Conservation (phyloP, 2,797 vertebrate genomes). For the Prionace glauca region DNA sequence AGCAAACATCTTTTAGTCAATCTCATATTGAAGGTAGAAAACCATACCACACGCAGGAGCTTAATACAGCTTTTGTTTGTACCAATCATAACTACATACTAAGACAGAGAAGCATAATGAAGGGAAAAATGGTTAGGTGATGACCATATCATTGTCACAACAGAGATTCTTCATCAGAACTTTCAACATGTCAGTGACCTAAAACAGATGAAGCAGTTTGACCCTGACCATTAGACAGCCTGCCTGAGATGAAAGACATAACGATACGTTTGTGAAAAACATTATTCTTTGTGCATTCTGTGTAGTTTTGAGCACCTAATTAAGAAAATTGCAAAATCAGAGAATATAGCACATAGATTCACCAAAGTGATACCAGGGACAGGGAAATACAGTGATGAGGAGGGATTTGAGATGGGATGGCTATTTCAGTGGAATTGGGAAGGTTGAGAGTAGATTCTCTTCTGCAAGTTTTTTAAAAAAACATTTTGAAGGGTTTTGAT, state of each 20-base stretch:
- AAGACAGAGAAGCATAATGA: neutral
- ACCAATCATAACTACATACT: neutral
- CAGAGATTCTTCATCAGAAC: neutral
- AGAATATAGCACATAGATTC: neutral
- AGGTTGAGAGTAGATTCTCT: neutral
- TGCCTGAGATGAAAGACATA: neutral
- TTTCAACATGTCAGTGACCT: neutral
- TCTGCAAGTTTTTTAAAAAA: too few relatives aligned
- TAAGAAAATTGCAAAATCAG: neutral
- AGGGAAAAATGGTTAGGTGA: neutral
- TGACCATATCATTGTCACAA: neutral
- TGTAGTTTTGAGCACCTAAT: neutral
- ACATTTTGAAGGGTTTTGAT: neutral
- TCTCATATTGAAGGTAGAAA: neutral
- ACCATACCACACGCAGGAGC: neutral
- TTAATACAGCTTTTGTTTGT: neutral
- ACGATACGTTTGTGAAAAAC: neutral
- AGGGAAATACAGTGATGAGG: neutral
- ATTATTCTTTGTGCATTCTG: neutral
- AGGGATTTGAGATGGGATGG: neutral
- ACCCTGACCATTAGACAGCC: neutral
- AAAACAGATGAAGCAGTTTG: neutral
- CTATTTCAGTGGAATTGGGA: neutral
- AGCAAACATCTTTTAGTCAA: neutral
- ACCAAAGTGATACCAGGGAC: neutral